Base-by-base conservation (phyloP, 2,113 vertebrate genomes). In the Caretta caretta region DNA sequence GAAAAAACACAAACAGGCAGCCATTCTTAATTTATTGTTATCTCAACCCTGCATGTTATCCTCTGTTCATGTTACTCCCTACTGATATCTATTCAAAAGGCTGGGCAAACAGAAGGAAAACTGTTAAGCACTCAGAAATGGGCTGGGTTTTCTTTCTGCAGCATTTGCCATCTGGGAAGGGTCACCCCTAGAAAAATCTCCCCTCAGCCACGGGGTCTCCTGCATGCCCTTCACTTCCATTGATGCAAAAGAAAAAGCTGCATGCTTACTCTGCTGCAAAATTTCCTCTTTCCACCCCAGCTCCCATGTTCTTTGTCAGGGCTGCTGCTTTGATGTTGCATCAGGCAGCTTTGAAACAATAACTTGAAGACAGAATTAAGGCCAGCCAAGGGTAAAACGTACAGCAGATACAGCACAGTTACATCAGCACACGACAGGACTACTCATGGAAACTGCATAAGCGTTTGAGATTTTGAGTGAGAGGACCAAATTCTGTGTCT, bases 241-340 rank as follows among this genome's bases (percentile, higher is more conserved):
- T 88, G 89, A 88, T 11, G 79, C 51, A 83, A 90, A 93, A 86
- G 51, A 22, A 78, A 93, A 93, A 59, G 3, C 88, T 88, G 94
- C 94, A 75, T 50, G 96, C 92, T 49, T 10, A 17, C 91, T 93
- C 93, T 89, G 88, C 87, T 90, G 94, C 94, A 80, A 53, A 93
- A 90, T 89, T 93, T 93, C 46, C 12, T 84, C 88, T 97, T 98
- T 96, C 96, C 94, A 96, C 59, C 85, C 86, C 72, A 95, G 95
- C 88, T 97, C 93, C 94, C 95, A 93, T 94, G 79, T 92, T 89
- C 93, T 97, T 96, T 97, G 91, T 96, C 92, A 93, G 75, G 46
- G 89, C 88, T 91, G 80, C 87, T 87, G 81, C 97, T 97, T 97
- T 97, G 96, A 97, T 95, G 92, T 97, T 93, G 91, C 94, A 92